phyloP scores from a whole-genome alignment of 2,113 vertebrate genomes.

The Procapra przewalskii region DNA sequence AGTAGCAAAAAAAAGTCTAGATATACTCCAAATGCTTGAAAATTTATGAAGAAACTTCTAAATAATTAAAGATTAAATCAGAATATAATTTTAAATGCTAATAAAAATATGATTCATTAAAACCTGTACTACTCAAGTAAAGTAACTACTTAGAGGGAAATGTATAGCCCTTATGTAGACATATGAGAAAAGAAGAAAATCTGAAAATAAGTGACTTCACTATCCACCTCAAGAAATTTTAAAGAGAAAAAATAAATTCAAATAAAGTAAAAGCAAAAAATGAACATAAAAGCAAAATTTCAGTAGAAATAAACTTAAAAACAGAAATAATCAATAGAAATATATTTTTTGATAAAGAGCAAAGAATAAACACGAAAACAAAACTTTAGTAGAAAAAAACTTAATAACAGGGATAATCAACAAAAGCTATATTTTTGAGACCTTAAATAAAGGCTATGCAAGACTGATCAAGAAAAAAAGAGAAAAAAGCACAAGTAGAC shows the following conservation, averaged over 20 bases:
- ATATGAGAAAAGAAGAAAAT: neutral
- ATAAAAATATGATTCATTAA: neutral
- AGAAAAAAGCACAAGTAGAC: neutral
- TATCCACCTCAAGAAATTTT: neutral
- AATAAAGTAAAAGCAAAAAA: neutral
- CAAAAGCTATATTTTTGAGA: neutral
- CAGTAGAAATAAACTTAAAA: neutral
- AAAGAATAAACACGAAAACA: neutral
- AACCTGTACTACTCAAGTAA: neutral
- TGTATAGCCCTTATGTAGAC: neutral
- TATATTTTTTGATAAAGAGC: neutral
- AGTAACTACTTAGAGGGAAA: neutral
- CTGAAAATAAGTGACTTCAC: neutral
- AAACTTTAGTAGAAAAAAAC: neutral
- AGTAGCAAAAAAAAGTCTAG: neutral
- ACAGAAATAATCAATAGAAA: neutral
- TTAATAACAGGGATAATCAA: neutral
- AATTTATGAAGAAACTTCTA: neutral
- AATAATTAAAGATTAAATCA: neutral
- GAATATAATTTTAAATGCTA: conserved; percentile 1
- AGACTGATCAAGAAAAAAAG: neutral
- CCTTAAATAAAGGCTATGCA: neutral
- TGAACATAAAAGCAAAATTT: neutral
- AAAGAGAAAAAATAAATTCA: neutral
- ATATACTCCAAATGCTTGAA: neutral